These are phyloP conservation scores for Vanessa cardui DNA, from an alignment of 2,888 invertebrate species.

Conservation along the genomic window DNA sequence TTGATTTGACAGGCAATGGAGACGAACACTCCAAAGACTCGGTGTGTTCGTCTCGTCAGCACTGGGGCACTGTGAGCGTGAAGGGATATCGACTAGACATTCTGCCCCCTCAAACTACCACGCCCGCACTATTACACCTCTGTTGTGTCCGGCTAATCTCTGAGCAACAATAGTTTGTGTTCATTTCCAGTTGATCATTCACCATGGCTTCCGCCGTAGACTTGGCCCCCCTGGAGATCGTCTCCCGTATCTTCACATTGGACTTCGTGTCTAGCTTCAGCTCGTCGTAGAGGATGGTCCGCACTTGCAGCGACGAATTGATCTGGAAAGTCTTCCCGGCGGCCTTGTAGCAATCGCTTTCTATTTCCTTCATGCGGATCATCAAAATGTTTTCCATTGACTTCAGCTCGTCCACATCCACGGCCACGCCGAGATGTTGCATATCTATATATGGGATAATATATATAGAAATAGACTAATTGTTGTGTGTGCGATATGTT, in stretches of 20 bases:
- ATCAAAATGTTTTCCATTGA: constrained; percentile 61
- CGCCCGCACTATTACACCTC: no score
- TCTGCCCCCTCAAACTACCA: no score
- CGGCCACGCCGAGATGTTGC: constrained; percentile 65
- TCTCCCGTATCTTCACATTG: constrained; percentile 65
- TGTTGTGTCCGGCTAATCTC: no score
- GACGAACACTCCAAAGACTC: no score
- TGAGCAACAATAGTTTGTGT: no score
- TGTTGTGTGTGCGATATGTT: no score
- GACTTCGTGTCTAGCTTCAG: constrained; percentile 65
- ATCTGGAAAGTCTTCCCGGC: constrained; percentile 71
- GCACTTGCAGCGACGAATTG: constrained; percentile 68
- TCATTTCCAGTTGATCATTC: neutral
- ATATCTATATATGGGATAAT: constrained; percentile 54
- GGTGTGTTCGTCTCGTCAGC: no score
- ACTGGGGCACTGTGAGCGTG: no score
- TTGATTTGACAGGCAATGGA: no score
- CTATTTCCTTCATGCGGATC: constrained; percentile 55
- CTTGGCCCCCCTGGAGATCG: constrained; percentile 62
- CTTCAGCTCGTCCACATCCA: constrained; percentile 61
- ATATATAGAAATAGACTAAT: no score
- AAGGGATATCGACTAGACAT: no score
- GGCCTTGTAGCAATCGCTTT: constrained; percentile 62
- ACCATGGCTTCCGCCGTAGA: constrained; percentile 77
- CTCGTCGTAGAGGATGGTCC: constrained; percentile 72